phyloP scores from a whole-genome alignment of 2,113 vertebrate genomes.

The Chamaea fasciata region DNA sequence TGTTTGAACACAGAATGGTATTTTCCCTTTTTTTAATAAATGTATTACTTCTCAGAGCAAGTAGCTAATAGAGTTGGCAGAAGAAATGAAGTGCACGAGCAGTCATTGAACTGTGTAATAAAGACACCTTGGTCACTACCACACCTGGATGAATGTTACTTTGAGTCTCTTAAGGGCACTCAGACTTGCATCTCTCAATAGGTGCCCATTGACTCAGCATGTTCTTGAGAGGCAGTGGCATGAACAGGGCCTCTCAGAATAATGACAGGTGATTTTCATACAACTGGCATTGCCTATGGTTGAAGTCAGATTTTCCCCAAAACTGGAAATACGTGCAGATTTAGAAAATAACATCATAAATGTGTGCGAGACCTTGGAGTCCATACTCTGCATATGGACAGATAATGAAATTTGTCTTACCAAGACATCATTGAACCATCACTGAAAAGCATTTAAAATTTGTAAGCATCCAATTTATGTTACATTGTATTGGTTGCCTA shows the following conservation, averaged over 20 bases:
- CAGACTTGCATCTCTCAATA: neutral
- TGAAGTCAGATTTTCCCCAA: neutral
- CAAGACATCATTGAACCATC: neutral
- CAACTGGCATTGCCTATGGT: neutral
- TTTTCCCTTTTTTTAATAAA: neutral
- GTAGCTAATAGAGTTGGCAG: conserved; percentile 11
- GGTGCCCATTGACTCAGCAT: neutral
- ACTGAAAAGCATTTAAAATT: neutral
- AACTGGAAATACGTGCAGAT: neutral
- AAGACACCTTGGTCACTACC: neutral
- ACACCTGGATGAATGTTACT: neutral
- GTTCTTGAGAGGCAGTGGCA: neutral
- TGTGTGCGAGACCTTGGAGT: neutral
- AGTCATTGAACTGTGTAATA: conserved; percentile 6
- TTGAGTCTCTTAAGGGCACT: neutral
- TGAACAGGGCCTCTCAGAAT: neutral
- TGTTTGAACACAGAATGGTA: neutral
- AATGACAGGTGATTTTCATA: neutral
- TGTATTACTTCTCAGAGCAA: neutral
- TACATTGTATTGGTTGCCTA: neutral
- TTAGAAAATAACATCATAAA: neutral
- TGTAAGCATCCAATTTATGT: neutral
- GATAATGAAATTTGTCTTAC: neutral
- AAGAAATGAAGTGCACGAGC: neutral
- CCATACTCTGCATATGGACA: neutral